Base-by-base conservation (phyloP, 1,140 invertebrate species). In the Eriocheir sinensis region DNA sequence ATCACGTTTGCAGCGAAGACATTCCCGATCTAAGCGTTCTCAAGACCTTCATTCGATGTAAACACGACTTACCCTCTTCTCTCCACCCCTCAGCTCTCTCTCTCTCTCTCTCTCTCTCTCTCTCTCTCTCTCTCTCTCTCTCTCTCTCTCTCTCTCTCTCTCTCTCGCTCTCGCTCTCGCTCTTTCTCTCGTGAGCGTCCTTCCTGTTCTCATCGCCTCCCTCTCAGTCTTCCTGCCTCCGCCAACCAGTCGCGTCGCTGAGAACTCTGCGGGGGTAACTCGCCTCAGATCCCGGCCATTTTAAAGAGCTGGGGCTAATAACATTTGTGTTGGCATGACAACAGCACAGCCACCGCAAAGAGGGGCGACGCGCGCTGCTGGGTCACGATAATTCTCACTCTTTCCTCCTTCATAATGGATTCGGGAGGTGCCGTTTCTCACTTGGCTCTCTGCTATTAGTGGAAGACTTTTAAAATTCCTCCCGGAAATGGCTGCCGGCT, bases 271-370 rank as follows among this genome's bases (percentile, higher is more conserved):
- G 93, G 89, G 88, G 60, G 93, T 91, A 91, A 53, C 88, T 86
- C 93, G 79, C 93, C 93, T 86, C 36, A 44, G 44, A 91, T 80
- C 89, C 89, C 93, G 93, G 93, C 93, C 93, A 94, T 94, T 94
- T 94, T 94, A 94, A 94, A 94, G 93, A 44, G 93, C 91, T 60
- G 30, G 89, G 93, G 93, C 93, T 94, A 94, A 94, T 94, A 94
- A 85, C 93, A 94, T 94, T 94, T 94, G 93, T 94, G 93, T 94
- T 94, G 93, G 93, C 93, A 94, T 94, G 93, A 94, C 93, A 94
- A 94, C 93, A 94, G 93, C 89, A 94, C 85, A 48, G 93, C 93
- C 91, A 94, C 93, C 93, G 93, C 93, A 91, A 80, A 94, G 89
- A 91, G 89, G n/a, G 81, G 41, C 40, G 88, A 53, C 38, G n/a